Base-by-base conservation (phyloP, 2,113 vertebrate species). In the Hypocryptadius cinnamomeus region DNA sequence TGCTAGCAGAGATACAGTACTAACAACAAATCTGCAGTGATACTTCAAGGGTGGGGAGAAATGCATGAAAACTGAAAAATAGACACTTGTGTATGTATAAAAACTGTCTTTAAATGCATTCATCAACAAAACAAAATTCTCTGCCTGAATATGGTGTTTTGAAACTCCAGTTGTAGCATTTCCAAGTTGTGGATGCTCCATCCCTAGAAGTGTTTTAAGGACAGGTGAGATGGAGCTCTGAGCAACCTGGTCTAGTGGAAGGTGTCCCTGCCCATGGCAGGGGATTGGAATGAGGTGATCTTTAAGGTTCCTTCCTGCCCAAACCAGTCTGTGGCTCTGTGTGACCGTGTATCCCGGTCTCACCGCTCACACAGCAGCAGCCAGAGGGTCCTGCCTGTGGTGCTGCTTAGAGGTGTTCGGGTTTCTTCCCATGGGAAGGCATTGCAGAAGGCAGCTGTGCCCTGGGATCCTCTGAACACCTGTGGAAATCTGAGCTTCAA, bases 331-430 rank as follows among this genome's bases (percentile, higher is more conserved):
- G 28, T 28, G 17, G 8, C 57, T 73, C 16, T 25, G 25, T 27
- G 23, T 70, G 35, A 17, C 28, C 0, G 0, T 39, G 57, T 42
- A 1, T 53, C 33, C 69, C 0, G 0, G 40, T 56, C 61, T 44
- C 28, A 9, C 24, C 15, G 25, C 14, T 30, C 54, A 22, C 0
- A 3, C 35, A 17, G 48, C 22, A 25, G 30, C 10, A 3, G 33
- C 28, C 44, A 59, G 44, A 76, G 37, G 16, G 16, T 57, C 63
- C 28, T 89, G 54, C 74, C 45, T 35, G 25, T 28, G 10, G 23
- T 35, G 44, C 54, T 63, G 61, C 53, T 42, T 16, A 2, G 25
- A 56, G 31, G 21, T 37, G 24, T 57, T 51, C 9, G 39, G 31
- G 2, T 68, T 12, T 22, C 31, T n/a, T 70, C 13, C 12, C 11